These are phyloP conservation scores for Camptogramma bilineatum DNA, from an alignment of 2,888 invertebrate species.

Conservation along the genomic window DNA sequence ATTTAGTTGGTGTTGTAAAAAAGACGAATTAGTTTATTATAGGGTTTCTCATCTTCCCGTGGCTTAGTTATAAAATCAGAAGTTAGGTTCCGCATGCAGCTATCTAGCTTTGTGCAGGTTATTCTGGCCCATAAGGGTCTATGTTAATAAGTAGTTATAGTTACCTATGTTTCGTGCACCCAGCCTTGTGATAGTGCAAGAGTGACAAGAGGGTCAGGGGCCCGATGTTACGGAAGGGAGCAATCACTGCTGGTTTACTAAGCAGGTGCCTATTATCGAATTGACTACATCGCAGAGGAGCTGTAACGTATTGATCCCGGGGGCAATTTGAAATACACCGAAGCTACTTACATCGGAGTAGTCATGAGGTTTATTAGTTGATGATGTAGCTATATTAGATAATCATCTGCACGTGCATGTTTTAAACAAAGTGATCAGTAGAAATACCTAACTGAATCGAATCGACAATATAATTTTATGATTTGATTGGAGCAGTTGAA, in stretches of 20 bases:
- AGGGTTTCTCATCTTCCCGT: no score
- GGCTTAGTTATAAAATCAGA: no score
- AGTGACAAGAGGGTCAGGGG: constrained; percentile 56
- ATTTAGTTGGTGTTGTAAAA: no score
- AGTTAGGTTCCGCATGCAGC: neutral
- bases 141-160: neutral
- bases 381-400: constrained; percentile 4
- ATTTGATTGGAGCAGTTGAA: neutral
- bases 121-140: neutral
- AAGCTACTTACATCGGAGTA: constrained; percentile 4
- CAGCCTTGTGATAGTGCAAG: constrained; percentile 36
- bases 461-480: neutral
- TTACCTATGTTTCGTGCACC: constrained; percentile 1
- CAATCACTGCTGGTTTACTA: constrained; percentile 67
- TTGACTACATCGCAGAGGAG: constrained; percentile 54
- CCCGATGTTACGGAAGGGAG: constrained; percentile 63
- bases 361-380: constrained; percentile 11
- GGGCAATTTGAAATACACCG: constrained; percentile 15
- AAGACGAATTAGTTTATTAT: no score
- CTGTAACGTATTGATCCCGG: constrained; percentile 25
- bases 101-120: neutral
- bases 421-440: neutral
- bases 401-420: constrained; percentile 3
- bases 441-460: neutral
- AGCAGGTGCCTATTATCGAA: constrained; percentile 66